A percentile compares a stretch with the other conserved stretches of the same genome.
These are phyloP conservation scores for Rhimphoctona megacephalus DNA, from an alignment of 2,888 invertebrate species.

Conservation along the genomic window DNA sequence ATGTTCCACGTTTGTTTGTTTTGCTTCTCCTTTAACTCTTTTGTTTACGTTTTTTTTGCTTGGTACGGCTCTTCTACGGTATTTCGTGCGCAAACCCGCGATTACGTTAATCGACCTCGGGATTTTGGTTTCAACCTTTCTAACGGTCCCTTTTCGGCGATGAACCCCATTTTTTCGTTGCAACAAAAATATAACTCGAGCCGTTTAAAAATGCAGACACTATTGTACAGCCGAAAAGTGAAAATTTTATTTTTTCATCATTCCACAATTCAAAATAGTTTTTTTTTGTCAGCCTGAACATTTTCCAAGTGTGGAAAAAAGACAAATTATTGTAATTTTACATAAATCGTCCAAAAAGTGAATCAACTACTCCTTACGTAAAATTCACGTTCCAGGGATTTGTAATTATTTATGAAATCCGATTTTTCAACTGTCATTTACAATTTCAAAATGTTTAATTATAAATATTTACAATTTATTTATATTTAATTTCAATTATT, in stretches of 20 bases:
- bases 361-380: not conserved
- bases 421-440: not conserved
- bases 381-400: not conserved
- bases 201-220: not conserved
- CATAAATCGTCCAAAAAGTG: not conserved
- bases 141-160: conserved; percentile 11
- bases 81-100: conserved; percentile 69
- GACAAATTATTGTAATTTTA: not conserved
- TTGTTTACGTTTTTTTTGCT: conserved; percentile 39
- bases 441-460: not conserved
- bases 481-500: not conserved
- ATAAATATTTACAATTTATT: not conserved
- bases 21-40: conserved; percentile 44
- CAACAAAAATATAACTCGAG: not conserved
- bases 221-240: not conserved
- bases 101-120: conserved; percentile 70
- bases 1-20: conserved; percentile 31
- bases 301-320: not conserved
- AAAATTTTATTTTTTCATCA: not conserved
- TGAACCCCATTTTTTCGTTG: not conserved
- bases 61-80: conserved; percentile 66
- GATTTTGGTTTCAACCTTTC: conserved; percentile 16
- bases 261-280: not conserved
- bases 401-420: not conserved
- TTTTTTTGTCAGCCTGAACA: not conserved